Evolutionary conservation across 2,888 invertebrate genomes (phyloP).

Genomic region (Drosophila peninsularis): DNA sequence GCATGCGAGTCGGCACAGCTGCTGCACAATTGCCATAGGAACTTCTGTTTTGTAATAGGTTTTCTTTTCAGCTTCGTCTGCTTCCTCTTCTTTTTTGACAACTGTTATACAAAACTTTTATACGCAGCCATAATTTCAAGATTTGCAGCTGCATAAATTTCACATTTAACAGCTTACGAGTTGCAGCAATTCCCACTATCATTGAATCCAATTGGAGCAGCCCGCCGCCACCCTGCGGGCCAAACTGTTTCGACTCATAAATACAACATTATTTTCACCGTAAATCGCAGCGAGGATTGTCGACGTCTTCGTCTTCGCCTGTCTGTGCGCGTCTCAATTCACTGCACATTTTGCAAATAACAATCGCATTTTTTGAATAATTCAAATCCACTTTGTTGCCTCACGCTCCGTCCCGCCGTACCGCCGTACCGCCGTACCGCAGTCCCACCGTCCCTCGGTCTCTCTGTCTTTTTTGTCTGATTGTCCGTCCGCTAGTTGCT

Average conservation of each 20-base stretch:
- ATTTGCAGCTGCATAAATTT: slow-evolving; percentile 32
- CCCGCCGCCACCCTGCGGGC: background rate
- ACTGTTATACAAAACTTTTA: slow-evolving; percentile 32
- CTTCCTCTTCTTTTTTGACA: background rate
- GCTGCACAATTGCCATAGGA: background rate
- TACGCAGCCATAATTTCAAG: slow-evolving; percentile 1
- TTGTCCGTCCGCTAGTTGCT: slow-evolving; percentile 26
- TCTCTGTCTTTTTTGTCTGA: background rate
- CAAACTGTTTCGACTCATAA: slow-evolving; percentile 73
- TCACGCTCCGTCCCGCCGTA: slow-evolving; percentile 29
- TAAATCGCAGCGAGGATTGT: slow-evolving; percentile 64
- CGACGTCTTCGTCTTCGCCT: slow-evolving; percentile 51
- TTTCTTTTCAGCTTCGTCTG: background rate
- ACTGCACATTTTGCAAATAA: slow-evolving; percentile 80
- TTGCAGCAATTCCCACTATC: slow-evolving; percentile 42
- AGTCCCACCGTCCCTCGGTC: slow-evolving; percentile 9
- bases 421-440: slow-evolving; percentile 12
- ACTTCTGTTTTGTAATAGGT: slow-evolving; percentile 23
- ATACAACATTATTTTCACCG: slow-evolving; percentile 72
- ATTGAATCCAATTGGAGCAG: slow-evolving; percentile 37
- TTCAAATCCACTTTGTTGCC: slow-evolving; percentile 80
- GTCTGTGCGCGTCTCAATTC: slow-evolving; percentile 77
- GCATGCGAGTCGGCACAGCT: slow-evolving; percentile 4
- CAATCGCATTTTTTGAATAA: slow-evolving; percentile 81
- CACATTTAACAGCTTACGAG: slow-evolving; percentile 30